These are phyloP conservation scores for Zootoca vivipara DNA, from an alignment of 2,113 vertebrate genomes.

Conservation along the genomic window DNA sequence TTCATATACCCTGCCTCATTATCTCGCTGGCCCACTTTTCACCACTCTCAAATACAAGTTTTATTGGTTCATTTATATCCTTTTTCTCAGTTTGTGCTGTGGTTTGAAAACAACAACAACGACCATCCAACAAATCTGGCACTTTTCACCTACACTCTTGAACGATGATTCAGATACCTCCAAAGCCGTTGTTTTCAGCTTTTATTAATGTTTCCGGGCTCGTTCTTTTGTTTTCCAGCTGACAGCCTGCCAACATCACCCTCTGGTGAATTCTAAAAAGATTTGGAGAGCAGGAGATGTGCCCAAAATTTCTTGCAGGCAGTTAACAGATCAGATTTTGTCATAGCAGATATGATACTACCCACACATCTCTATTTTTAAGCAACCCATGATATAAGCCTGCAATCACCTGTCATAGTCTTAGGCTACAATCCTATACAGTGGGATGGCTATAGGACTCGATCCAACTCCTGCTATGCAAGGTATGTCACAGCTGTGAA, in stretches of 20 bases:
- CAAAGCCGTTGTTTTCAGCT: slow-evolving; percentile 69
- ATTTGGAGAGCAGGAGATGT: slow-evolving; percentile 62
- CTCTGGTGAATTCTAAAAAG: slow-evolving; percentile 72
- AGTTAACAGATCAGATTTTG: slow-evolving; percentile 73
- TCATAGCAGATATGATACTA: slow-evolving; percentile 68
- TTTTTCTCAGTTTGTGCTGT: slow-evolving; percentile 29
- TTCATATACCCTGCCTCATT: too few species aligned
- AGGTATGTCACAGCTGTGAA: neutral
- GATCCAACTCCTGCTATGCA: neutral
- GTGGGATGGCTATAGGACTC: neutral
- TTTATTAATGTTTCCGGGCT: slow-evolving; percentile 74
- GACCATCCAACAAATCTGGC: slow-evolving; percentile 45
- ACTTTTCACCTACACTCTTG: slow-evolving; percentile 46
- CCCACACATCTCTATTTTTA: slow-evolving; percentile 71
- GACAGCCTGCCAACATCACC: slow-evolving; percentile 73
- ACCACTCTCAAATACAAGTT: slow-evolving; percentile 40
- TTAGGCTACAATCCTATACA: slow-evolving; percentile 7
- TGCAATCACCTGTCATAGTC: slow-evolving; percentile 52
- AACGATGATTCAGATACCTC: slow-evolving; percentile 63
- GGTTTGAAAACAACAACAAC: neutral
- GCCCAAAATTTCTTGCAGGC: slow-evolving; percentile 64
- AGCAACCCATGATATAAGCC: slow-evolving; percentile 38
- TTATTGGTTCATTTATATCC: slow-evolving; percentile 25
- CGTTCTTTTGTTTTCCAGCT: slow-evolving; percentile 66
- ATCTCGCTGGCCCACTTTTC: too few species aligned